Evolutionary conservation across 1,140 invertebrate genomes (phyloP), one percentile per base, ranked within the genome.

Genomic region (Panagrolaimus sp.): DNA sequence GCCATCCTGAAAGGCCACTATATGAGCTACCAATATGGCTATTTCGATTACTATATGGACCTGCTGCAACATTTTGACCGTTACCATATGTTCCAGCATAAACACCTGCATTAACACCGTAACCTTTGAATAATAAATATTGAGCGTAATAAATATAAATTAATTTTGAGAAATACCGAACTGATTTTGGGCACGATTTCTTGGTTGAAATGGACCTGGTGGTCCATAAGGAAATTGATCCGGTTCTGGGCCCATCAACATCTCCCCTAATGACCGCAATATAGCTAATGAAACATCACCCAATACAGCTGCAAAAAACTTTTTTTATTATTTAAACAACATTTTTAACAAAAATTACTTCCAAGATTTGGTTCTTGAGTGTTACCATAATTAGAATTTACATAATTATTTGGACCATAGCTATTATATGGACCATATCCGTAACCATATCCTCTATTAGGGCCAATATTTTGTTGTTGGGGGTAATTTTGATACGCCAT

Each of bases 221-320:
- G 51, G 51, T 57, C 51, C 51, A 16, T 57, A 57, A 1, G 51
- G 51, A 25, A 57, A 57, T 25, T 14, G 51, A 11, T 57, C 51
- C 13, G 51, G 51, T 27, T 57, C 51, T 3, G 51, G 51, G 4
- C 51, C 51, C 51, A 57, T 57, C 5, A 57, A 27, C 27, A 57
- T 25, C 9, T 57, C 51, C 0, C 51, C 51, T 11, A 57, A 16
- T 13, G 14, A n/a, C 2, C 51, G 51, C 5, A 57, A 27, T 57
- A 57, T 25, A 0, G 51, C 51, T 5, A 57, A 20, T 0, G 51
- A 57, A 25, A 57, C 51, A 16, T 27, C 51, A 57, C 51, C 51
- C 20, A 57, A 27, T 4, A 57, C 51, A 25, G 20, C 51, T 57
- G 51, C 13, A 57, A 57, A 20, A 38, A 38, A 4, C 7, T 4